phyloP scores from a whole-genome alignment of 2,797 vertebrate genomes.

The Micropoecilia bifurca region DNA sequence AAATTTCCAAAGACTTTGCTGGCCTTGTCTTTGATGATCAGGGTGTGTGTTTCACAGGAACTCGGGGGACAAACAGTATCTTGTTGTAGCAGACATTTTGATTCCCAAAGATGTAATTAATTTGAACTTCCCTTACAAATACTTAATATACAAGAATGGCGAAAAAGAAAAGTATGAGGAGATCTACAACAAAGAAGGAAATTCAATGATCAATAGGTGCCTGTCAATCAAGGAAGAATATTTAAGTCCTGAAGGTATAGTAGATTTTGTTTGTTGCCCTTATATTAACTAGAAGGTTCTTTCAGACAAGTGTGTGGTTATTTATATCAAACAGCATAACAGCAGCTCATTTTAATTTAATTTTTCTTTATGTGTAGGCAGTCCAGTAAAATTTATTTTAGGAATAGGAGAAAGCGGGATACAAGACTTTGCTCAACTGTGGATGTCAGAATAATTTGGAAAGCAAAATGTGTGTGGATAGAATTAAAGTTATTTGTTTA shows the following conservation, averaged over 20 bases:
- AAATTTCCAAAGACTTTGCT: rapidly evolving
- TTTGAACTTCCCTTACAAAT: slow-evolving; percentile 42
- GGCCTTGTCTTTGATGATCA: not conserved
- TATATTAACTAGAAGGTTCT: not conserved
- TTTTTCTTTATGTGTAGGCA: not conserved
- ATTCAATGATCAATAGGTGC: not conserved
- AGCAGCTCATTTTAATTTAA: not conserved
- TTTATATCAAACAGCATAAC: not conserved
- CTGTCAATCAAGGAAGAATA: not conserved
- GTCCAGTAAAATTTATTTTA: too few relatives aligned
- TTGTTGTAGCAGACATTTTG: rapidly evolving
- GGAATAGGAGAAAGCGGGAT: too few relatives aligned
- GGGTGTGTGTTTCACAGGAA: not conserved
- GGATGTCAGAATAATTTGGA: too few relatives aligned
- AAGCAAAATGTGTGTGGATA: not conserved
- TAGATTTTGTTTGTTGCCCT: rapidly evolving
- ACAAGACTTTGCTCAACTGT: not conserved
- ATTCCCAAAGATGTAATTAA: not conserved
- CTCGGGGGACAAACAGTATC: not conserved
- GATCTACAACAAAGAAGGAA: slow-evolving; percentile 11
- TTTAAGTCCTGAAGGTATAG: slow-evolving; percentile 47
- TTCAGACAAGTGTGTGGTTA: not conserved
- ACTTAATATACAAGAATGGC: rapidly evolving
- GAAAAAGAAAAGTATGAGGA: not conserved
- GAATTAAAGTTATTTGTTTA: not conserved